Base-by-base conservation (phyloP, 1,140 invertebrate genomes). In the Polyergus mexicanus region DNA sequence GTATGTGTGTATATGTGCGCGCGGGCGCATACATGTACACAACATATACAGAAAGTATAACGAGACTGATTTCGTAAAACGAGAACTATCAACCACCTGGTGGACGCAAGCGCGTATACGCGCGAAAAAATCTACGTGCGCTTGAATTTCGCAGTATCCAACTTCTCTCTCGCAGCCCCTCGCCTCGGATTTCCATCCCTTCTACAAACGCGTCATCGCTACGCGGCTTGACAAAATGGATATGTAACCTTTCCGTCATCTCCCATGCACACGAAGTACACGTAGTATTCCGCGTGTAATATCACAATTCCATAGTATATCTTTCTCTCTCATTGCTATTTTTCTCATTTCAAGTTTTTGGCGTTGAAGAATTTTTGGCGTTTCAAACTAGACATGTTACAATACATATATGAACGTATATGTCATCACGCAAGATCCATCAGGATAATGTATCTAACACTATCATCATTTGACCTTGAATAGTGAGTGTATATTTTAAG, bases 221-320 rank as follows among this genome's bases (percentile, higher is more conserved):
- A 83, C 78, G 78, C 72, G 78, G 72, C 78, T 72, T 83, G 78
- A 74, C 71, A 83, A 83, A 83, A 83, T 56, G 68, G 68, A 74
- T 83, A 74, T 44, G 68, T 56, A 62, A 72, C 78, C 78, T 62
- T 83, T 83, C 68, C 41, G 78, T 83, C 68, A 83, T 44, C 38
- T 13, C 51, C 10, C 77, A 28, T 28, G 54, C 54, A 35, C 35
- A n/a, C 63, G 63, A 35, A n/a, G 35, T n/a, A 41, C 63, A 72
- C 25, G 10, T 28, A 54, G 62, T 32, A 28, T 13, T 16, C 32
- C 35, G 51, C 66, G 66, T 11, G 66, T 71, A 81, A 81, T 56
- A 51, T 83, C 51, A n/a, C 38, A 72, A 81, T 83, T 81, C 71
- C 35, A 13, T 25, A 38, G 54, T 25, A n/a, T 32, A 47, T 41